Evolutionary conservation across 2,888 invertebrate species (phyloP).

Genomic region (Trimorus sp.): DNA sequence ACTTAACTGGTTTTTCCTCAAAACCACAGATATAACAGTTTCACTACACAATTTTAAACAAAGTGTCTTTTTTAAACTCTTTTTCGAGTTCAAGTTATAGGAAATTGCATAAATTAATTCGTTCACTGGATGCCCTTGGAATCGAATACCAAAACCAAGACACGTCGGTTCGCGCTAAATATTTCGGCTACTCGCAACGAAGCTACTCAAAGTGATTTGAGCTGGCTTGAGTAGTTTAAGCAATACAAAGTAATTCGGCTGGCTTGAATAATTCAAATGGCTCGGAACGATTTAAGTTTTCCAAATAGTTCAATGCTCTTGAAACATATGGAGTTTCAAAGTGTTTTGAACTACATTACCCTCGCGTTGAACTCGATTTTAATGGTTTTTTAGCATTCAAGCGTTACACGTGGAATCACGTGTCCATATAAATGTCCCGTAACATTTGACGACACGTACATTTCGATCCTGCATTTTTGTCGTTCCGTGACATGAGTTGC

Average conservation of each 20-base stretch:
- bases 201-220: slow-evolving; percentile 47
- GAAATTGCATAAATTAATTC: not conserved
- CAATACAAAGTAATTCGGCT: slow-evolving; percentile 58
- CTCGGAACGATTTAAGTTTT: slow-evolving; percentile 56
- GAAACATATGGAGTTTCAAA: slow-evolving; percentile 57
- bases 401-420: slow-evolving; percentile 22
- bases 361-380: slow-evolving; percentile 40
- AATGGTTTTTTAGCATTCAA: slow-evolving; percentile 43
- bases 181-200: slow-evolving; percentile 38
- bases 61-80: too few relatives aligned
- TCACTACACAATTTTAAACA: too few relatives aligned
- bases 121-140: not conserved
- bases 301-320: slow-evolving; percentile 55
- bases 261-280: slow-evolving; percentile 59
- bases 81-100: not conserved
- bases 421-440: slow-evolving; percentile 21
- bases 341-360: slow-evolving; percentile 43
- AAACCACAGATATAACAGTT: too few relatives aligned
- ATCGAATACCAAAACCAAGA: slow-evolving; percentile 28
- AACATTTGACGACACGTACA: slow-evolving; percentile 6
- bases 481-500: not conserved
- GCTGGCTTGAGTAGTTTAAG: slow-evolving; percentile 44
- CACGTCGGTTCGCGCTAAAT: slow-evolving; percentile 34
- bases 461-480: slow-evolving; percentile 11
- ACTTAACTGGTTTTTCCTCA: too few relatives aligned